Base-by-base conservation (phyloP, 2,797 vertebrate species). In the Mycteria americana region DNA sequence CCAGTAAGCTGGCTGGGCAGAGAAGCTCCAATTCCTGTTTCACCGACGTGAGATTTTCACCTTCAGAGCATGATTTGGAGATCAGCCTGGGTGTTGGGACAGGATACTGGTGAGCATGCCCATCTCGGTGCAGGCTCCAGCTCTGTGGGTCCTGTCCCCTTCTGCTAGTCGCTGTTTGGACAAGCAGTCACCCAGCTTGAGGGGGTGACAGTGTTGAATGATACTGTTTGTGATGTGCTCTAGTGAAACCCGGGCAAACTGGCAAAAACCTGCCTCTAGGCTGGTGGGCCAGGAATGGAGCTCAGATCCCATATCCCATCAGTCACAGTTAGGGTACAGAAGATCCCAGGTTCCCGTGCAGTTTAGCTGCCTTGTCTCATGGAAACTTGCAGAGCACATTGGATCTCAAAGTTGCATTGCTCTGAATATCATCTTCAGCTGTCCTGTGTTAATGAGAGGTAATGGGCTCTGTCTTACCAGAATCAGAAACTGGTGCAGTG, bases 271-370 rank as follows among this genome's bases (percentile, higher is more conserved):
- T 75, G 13, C 22, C 19, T 85, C 39, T 73, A 25, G 41, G 46
- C 27, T 45, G 23, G 18, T 39, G 37, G 33, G 30, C 35, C 43
- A 28, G 30, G 28, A 50, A 37, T 37, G 31, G 48, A 48, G 79
- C 82, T 73, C 8, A 6, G 54, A 18, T 59, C 30, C 24, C 0
- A 0, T 35, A 13, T 81, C 14, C 25, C 9, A 3, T 24, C 28
- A 54, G 0, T 78, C 1, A 0, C 4, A 1, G 10, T 12, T 65
- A 33, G 14, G 19, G 11, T 51, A 30, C 31, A 72, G 60, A 76
- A 81, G 75, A 51, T 69, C 19, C 37, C 23, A 39, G 14, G 33
- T 43, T 57, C 24, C n/a, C 25, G 10, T 37, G 51, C 23, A 15
- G 18, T 73, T 78, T n/a, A 56, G 25, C 28, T 76, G 48, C 33